Conservation (phyloP, 1,140 invertebrate species). For the Drosophila nasuta region DNA sequence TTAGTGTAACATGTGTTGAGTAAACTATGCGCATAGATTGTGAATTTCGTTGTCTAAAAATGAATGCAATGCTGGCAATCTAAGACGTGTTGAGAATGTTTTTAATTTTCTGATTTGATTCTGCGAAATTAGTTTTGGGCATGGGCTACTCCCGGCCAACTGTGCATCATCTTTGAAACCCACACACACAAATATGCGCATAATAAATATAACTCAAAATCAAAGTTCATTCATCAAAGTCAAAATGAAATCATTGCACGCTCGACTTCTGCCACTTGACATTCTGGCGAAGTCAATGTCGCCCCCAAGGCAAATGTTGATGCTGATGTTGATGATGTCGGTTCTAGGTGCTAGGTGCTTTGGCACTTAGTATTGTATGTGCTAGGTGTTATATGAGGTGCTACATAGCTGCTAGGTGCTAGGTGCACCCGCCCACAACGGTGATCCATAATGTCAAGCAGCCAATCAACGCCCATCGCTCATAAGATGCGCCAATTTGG, state of each 20-base stretch:
- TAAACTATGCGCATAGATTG: background rate
- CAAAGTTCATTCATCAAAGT: conserved; percentile 77
- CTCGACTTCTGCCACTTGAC: conserved; percentile 54
- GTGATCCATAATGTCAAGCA: conserved; percentile 65
- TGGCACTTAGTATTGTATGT: too few species aligned
- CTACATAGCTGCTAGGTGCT: background rate
- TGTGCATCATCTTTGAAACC: conserved; percentile 14
- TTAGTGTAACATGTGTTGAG: background rate
- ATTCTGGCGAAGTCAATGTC: conserved; percentile 40
- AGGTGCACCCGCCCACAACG: conserved; percentile 24
- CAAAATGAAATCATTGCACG: conserved; percentile 53
- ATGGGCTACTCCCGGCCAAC: conserved; percentile 3
- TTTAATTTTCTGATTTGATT: background rate
- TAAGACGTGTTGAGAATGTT: conserved; percentile 1
- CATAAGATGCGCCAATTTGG: conserved; percentile 75
- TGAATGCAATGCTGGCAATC: background rate
- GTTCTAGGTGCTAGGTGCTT: background rate
- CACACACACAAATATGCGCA: conserved; percentile 32
- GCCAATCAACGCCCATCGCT: conserved; percentile 78
- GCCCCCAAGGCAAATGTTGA: conserved; percentile 15
- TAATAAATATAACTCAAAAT: conserved; percentile 62
- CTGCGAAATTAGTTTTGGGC: background rate
- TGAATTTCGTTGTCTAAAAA: background rate
- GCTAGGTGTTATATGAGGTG: background rate
- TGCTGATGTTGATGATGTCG: background rate